phyloP scores from a whole-genome alignment of 2,888 invertebrate genomes.

The Geotrupes spiniger region DNA sequence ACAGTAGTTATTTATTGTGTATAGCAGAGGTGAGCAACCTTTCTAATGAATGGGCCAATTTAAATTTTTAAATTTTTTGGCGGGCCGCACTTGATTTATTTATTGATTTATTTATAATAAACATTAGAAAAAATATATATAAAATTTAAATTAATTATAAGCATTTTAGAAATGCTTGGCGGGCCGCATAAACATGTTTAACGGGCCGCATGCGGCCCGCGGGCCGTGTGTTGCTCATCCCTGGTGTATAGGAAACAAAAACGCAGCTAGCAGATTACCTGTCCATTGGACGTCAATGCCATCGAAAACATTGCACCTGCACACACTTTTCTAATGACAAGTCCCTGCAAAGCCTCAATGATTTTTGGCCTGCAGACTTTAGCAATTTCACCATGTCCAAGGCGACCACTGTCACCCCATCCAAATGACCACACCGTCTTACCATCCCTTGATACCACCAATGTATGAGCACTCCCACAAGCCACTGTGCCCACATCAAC shows the following conservation, averaged over 20 bases:
- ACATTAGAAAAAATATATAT: too few species aligned
- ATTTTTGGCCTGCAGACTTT: conserved; percentile 57
- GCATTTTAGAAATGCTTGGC: too few species aligned
- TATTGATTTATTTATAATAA: too few species aligned
- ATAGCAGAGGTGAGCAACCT: too few species aligned
- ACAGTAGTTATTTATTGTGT: too few species aligned
- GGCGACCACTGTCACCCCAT: conserved; percentile 56
- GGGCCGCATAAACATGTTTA: too few species aligned
- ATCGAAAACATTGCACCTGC: conserved; percentile 56
- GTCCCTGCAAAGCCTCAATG: conserved; percentile 58
- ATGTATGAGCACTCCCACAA: conserved; percentile 57
- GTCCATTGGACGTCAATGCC: conserved; percentile 53
- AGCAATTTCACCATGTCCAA: conserved; percentile 49
- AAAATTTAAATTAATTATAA: too few species aligned
- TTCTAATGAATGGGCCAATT: too few species aligned
- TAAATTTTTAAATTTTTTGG: too few species aligned
- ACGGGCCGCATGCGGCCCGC: too few species aligned
- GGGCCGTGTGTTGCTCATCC: not conserved
- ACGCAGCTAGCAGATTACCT: conserved; percentile 38
- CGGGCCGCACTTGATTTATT: too few species aligned
- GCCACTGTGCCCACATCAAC: conserved; percentile 57
- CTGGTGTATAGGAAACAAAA: conserved; percentile 1
- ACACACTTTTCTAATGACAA: conserved; percentile 56
- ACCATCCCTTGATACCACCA: conserved; percentile 55
- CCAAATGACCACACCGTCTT: conserved; percentile 60